Conservation (phyloP, 2,113 vertebrate genomes). For the Anguilla rostrata region DNA sequence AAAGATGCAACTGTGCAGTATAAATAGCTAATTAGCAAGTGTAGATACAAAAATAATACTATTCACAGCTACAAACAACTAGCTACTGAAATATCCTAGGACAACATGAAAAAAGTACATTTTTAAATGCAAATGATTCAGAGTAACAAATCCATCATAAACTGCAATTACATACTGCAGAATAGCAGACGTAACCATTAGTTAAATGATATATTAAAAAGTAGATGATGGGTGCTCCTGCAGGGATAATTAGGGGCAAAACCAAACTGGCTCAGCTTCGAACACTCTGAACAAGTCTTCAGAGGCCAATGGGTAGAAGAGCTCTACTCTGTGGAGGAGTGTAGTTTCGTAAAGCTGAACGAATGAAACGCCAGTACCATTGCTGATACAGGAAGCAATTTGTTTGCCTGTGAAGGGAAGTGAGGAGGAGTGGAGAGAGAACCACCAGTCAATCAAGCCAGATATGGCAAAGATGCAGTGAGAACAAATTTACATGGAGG, state of each 20-base stretch:
- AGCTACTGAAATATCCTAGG: background rate
- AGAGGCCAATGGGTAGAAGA: background rate
- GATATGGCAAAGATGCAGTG: background rate
- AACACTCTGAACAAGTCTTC: background rate
- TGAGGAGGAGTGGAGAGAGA: background rate
- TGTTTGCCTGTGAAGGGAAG: background rate
- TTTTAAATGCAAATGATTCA: background rate
- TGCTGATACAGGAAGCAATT: background rate
- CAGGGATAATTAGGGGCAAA: background rate
- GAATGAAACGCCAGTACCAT: background rate
- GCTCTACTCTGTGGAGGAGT: background rate
- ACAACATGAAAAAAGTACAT: background rate
- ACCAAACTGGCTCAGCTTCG: background rate
- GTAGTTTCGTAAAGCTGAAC: background rate
- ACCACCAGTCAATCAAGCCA: background rate
- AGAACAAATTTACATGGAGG: background rate
- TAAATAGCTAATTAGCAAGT: constrained; percentile 2
- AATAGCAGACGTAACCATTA: background rate
- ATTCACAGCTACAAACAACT: background rate
- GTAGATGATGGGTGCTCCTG: background rate
- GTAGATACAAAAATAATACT: background rate
- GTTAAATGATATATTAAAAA: background rate
- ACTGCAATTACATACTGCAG: background rate
- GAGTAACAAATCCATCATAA: background rate
- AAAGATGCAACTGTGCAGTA: background rate